Base-by-base conservation (phyloP, 1,140 invertebrate species). In the Augochlora pura region DNA sequence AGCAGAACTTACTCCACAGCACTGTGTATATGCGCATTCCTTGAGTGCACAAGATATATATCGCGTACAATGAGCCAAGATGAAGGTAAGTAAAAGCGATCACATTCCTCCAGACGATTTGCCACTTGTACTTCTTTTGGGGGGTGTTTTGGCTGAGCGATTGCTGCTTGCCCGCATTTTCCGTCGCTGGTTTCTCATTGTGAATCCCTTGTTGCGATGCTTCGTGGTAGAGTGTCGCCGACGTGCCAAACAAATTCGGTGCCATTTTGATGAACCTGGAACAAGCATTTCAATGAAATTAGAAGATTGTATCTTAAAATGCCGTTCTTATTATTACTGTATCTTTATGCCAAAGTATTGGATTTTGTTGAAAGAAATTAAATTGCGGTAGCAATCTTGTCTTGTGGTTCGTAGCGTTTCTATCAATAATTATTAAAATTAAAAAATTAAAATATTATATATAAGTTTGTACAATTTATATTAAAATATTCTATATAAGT, bases 91-190 rank as follows among this genome's bases (percentile, higher is more conserved):
- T 62, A 74, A 96, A 96, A 12, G 94, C 95, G 21, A 96, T 90
- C 2, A 96, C 95, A 85, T 96, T 96, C 89, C 95, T 94, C 95
- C 96, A 96, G 4, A 96, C 95, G 82, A 97, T 95, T 73, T 94
- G 91, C 95, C 94, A 95, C 88, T 89, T 80, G 70, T 94, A 94
- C 42, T 90, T 90, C 14, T 88, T 32, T 23, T 82, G 82, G 73
- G 84, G 59, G 16, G 62, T 81, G 64, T 88, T 86, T 5, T 85
- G 75, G 8, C 57, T 49, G 10, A n/a, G 49, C 18, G 77, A 39
- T 49, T 88, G 86, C 82, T 75, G 74, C 32, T 25, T 46, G 10
- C 18, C 75, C n/a, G 59, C 38, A 1, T 84, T 68, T 23, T 83
- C 86, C 38, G 57, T 10, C 14, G 65, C 32, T 0, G 75, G 49